Evolutionary conservation across 37 sponge, comb jelly and placozoan genomes (phyloP), one percentile per base, ranked within the genome.

Genomic region (Tethya wilhelma): DNA sequence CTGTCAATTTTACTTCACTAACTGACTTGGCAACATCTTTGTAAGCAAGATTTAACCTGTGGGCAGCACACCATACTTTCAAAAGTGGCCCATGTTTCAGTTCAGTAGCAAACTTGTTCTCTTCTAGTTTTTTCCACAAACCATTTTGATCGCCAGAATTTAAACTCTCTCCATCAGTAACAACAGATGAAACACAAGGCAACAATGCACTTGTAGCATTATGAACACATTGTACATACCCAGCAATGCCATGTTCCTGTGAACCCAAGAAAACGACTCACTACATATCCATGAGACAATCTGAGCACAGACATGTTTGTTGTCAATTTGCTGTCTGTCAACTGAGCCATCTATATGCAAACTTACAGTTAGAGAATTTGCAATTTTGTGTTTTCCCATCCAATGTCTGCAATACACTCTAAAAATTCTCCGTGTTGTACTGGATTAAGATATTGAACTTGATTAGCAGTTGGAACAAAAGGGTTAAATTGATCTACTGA

Each of bases 121-220:
- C 64, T 25, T 75, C 36, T 14, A 75, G 38, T 75, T 64, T 63
- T 66, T 64, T 75, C 77, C 77, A 64, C 34, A 75, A 25, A 20
- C 77, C 62, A 63, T 75, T 75, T 19, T 32, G 63, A 33, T 75
- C 77, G 22, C 77, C 62, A 64, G 59, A 30, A 71, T 75, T 75
- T 68, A 75, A 63, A 25, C 77, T 66, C 38, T 75, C 77, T 32
- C 77, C 77, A 75, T 75, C 77, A 75, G 77, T 75, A 12, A 75
- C 77, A 75, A 75, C 25, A 75, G 36, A 75, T 26, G 77, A 36
- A 31, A 14, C 66, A 8, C 77, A 75, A 29, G 58, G 22, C 22
- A 64, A 30, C 8, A 63, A 65, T 32, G 36, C 22, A 22, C 22
- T 30, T 75, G 62, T 22, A 65, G 77, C 77, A 12, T 75, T 68